These are phyloP conservation scores for Oxycera nigricornis DNA, from an alignment of 2,888 invertebrate species.

Conservation along the genomic window DNA sequence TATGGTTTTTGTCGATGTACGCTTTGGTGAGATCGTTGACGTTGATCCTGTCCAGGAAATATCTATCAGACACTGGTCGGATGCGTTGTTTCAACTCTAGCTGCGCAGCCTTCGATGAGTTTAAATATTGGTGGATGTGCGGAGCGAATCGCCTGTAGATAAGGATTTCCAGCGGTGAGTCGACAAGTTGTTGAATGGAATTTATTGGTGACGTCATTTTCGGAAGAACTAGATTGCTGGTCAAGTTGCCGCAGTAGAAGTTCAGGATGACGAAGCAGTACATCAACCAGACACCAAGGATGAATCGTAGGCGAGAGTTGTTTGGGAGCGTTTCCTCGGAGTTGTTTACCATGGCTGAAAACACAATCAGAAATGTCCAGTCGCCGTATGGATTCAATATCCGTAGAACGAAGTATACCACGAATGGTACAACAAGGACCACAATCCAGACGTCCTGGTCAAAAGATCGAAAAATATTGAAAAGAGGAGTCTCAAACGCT, in stretches of 20 bases:
- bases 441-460: slow-evolving; percentile 54
- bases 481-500: slow-evolving; percentile 63
- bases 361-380: slow-evolving; percentile 51
- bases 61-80: slow-evolving; percentile 60
- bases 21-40: slow-evolving; percentile 63
- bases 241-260: slow-evolving; percentile 59
- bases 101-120: slow-evolving; percentile 55
- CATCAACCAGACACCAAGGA: slow-evolving; percentile 56
- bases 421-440: slow-evolving; percentile 50
- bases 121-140: slow-evolving; percentile 59
- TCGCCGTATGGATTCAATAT: slow-evolving; percentile 43
- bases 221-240: slow-evolving; percentile 57
- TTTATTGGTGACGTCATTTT: slow-evolving; percentile 56
- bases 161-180: slow-evolving; percentile 58
- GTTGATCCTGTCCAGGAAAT: slow-evolving; percentile 60
- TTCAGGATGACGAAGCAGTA: slow-evolving; percentile 58
- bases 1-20: slow-evolving; percentile 63
- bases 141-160: slow-evolving; percentile 59
- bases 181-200: slow-evolving; percentile 53
- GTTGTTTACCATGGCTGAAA: slow-evolving; percentile 50
- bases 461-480: slow-evolving; percentile 60
- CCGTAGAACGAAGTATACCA: slow-evolving; percentile 51
- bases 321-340: slow-evolving; percentile 50
- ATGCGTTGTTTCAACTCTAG: slow-evolving; percentile 58
- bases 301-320: slow-evolving; percentile 50